phyloP scores from a whole-genome alignment of 1,140 invertebrate genomes.

The Octopus sinensis region DNA sequence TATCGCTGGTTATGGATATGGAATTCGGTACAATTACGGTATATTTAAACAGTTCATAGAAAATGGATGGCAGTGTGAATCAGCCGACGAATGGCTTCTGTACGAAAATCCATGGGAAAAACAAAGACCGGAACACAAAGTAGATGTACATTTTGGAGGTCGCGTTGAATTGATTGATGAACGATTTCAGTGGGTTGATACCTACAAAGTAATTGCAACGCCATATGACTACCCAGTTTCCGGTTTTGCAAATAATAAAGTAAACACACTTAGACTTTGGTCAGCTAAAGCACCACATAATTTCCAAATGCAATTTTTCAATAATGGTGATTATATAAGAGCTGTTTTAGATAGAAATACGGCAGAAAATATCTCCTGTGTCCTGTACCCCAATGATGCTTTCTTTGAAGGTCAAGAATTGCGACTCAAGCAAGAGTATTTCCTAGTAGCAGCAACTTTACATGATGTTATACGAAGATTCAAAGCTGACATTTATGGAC shows the following conservation, averaged over 20 bases:
- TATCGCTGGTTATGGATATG: conserved; percentile 95
- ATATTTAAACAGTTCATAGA: conserved; percentile 95
- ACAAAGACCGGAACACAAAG: conserved; percentile 83
- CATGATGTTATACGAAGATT: conserved; percentile 93
- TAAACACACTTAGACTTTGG: conserved; percentile 95
- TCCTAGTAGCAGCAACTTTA: conserved; percentile 93
- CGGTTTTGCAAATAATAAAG: conserved; percentile 93
- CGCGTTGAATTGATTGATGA: conserved; percentile 80
- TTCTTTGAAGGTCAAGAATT: conserved; percentile 79
- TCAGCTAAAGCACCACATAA: conserved; percentile 94
- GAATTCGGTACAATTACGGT: conserved; percentile 97
- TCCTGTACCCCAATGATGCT: conserved; percentile 97
- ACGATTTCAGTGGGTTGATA: conserved; percentile 80
- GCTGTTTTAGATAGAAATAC: conserved; percentile 94
- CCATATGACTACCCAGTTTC: conserved; percentile 97
- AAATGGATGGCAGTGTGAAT: conserved; percentile 81
- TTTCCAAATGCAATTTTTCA: conserved; percentile 96
- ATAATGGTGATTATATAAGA: conserved; percentile 97
- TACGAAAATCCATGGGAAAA: conserved; percentile 96
- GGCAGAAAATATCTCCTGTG: conserved; percentile 94
- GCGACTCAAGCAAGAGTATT: conserved; percentile 96
- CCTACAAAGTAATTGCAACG: conserved; percentile 84
- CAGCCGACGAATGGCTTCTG: conserved; percentile 95
- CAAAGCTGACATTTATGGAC: conserved; percentile 65
- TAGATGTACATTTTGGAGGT: conserved; percentile 94